Base-by-base conservation (phyloP, 2,113 vertebrate genomes). In the Anarrhichthys ocellatus region DNA sequence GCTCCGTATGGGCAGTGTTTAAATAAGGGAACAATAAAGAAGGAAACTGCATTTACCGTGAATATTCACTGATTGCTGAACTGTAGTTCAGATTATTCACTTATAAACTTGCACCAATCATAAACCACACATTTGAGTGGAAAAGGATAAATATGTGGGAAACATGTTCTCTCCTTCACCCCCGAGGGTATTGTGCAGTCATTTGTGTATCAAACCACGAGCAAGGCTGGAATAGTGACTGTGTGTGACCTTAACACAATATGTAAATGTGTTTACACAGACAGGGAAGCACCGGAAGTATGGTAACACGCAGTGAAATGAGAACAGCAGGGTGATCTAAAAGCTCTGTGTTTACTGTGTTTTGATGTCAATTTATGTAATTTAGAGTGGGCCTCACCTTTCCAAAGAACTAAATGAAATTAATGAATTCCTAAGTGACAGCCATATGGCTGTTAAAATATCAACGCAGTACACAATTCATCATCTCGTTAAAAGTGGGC, bases 391-490 rank as follows among this genome's bases (percentile, higher is more conserved):
- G 59, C 9, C 34, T 44, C 62, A 84, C 76, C 73, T 90, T 86
- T 73, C 69, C 76, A 76, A 58, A 42, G 58, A 81, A 78, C 71
- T 68, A 78, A 71, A 82, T 78, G 36, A 78, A 84, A 87, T 77
- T 78, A 84, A 89, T 91, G 67, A 42, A 85, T 81, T 78, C 61
- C 73, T 84, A 70, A 77, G 78, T 79, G 83, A 85, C 69, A 63
- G 75, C 76, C 87, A 85, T 81, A 90, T 90, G 89, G 87, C 75
- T 63, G 65, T 40, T 79, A 71, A 76, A 89, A 86, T 54, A 81
- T 84, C 63, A 81, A 52, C 44, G 13, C 15, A 32, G 24, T 9
- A 44, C 29, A 56, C 73, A 69, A 88, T 88, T 84, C 63, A 86
- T 91, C 79, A 85, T 90, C 52, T 54, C 29, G 88, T 87, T 90